Evolutionary conservation across 2,888 invertebrate genomes (phyloP), one percentile per base, ranked within the genome.

Genomic region (Chrysolina oricalcia): DNA sequence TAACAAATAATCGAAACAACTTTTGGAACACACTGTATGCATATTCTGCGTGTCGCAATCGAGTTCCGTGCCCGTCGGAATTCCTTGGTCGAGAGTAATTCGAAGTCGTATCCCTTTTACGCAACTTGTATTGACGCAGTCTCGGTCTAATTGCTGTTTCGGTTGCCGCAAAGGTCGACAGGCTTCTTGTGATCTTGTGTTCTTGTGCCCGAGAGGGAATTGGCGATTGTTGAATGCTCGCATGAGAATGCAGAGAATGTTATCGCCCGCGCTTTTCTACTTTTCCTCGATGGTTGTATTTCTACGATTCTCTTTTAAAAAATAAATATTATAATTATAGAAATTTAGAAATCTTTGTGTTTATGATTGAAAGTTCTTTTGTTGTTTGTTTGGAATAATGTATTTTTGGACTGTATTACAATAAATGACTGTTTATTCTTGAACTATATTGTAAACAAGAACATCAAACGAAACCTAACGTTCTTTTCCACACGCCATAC

Each of bases 141-240:
- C 82, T 80, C 83, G 85, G 82, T 84, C 84, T 83, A 82, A 81
- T 82, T 81, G 78, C 79, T 79, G 59, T 21, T 67, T 69, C 63
- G 65, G 71, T 69, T 63, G 66, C 72, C 41, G 50, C 71, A 81
- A 82, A 82, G 82, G 82, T 82, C 81, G 80, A 70, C 81, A 77
- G 76, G 80, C 72, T 75, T 40, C 40, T 43, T 53, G 23, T 56
- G 21, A 21, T 56, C 23, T 56, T 17, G 27, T 21, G 19, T 53
- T 53, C 50, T 53, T 19, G 50, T 53, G 19, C 11, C 23, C 53
- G 59, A 59, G 27, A 59, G 15, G 13, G 59, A 59, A 59, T 59
- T 59, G 35, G 59, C 35, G 59, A 59, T 27, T 17, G 35, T 19
- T 56, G 23, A 21, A 23, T 56, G 56, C 19, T 56, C 23, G 19